Evolutionary conservation across 2,797 vertebrate species (phyloP), one percentile per base, ranked within the genome.

Genomic region (Ispidina lecontei): DNA sequence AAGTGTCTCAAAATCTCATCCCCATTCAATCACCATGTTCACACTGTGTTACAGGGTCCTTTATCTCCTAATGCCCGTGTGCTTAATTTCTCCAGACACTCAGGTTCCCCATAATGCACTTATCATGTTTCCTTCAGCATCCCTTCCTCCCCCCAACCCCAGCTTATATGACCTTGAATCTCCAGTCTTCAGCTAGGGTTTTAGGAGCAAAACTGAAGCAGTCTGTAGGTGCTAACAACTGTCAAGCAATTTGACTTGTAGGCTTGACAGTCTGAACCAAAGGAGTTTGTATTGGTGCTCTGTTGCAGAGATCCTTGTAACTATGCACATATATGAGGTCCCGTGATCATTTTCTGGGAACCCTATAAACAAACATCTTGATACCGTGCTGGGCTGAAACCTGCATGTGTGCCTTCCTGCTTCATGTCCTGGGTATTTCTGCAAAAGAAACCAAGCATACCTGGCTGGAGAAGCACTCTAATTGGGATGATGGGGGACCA

Each of bases 11-110:
- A 76, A 73, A 64, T 70, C 21, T 15, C 23, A n/a, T 41, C 10
- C 14, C 35, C 11, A 55, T 44, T 33, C 1, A 0, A 52, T 18
- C 6, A 14, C 21, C 2, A 26, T 0, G 0, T n/a, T 15, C 0
- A 0, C 52, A 23, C 12, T 28, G 17, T 55, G 29, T 10, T 11
- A 3, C 9, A 25, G 21, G 3, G 4, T 64, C 3, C 8, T 17
- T 78, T 60, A 41, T 12, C 12, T 87, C 31, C 25, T 56, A 41
- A 47, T 23, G n/a, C 28, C 21, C 5, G 9, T 23, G 8, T 29
- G 11, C 15, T 64, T 64, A 37, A 62, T 74, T 69, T 90, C 7
- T 4, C 13, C 31, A 81, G 47, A 28, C 7, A 3, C 64, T 43
- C 11, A 2, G 4, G 7, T 21, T 6, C 23, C 22, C 23, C 8